Percentiles rank a stretch among this genome's conserved stretches.
phyloP scores from a whole-genome alignment of 2,113 vertebrate species.

The Hyaena hyaena region DNA sequence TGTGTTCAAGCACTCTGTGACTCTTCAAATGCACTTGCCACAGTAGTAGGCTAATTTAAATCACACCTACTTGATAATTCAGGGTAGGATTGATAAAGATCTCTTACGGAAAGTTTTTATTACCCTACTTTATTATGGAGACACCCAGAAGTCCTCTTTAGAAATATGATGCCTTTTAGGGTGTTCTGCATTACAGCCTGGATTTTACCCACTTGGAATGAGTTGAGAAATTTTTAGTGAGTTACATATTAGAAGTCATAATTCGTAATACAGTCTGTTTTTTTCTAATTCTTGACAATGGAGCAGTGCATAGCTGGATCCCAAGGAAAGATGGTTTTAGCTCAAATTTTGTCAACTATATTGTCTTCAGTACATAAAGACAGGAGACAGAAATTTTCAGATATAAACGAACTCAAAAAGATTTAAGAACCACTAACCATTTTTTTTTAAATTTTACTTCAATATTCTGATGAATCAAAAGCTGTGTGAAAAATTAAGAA shows the following conservation, averaged over 20 bases:
- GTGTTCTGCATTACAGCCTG: neutral
- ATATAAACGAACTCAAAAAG: neutral
- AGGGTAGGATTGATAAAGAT: neutral
- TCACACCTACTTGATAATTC: neutral
- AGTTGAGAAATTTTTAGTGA: neutral
- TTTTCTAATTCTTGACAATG: conserved; percentile 19
- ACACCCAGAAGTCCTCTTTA: neutral
- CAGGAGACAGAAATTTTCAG: neutral
- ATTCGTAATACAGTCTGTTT: neutral
- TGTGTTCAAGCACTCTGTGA: neutral
- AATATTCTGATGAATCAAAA: neutral
- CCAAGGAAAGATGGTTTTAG: conserved; percentile 9
- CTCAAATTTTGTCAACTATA: neutral
- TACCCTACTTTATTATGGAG: neutral
- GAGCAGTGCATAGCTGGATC: neutral
- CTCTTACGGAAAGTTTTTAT: neutral
- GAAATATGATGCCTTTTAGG: neutral
- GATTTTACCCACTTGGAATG: conserved; percentile 6
- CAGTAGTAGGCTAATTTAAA: conserved; percentile 10
- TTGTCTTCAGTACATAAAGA: neutral
- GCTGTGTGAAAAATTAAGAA: neutral
- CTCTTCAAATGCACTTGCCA: neutral
- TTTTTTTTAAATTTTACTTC: neutral
- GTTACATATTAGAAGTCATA: neutral
- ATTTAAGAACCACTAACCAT: neutral